A percentile compares a stretch with the other conserved stretches of the same genome.
phyloP scores from a whole-genome alignment of 2,113 vertebrate species.

The Xyliphius kryptos region DNA sequence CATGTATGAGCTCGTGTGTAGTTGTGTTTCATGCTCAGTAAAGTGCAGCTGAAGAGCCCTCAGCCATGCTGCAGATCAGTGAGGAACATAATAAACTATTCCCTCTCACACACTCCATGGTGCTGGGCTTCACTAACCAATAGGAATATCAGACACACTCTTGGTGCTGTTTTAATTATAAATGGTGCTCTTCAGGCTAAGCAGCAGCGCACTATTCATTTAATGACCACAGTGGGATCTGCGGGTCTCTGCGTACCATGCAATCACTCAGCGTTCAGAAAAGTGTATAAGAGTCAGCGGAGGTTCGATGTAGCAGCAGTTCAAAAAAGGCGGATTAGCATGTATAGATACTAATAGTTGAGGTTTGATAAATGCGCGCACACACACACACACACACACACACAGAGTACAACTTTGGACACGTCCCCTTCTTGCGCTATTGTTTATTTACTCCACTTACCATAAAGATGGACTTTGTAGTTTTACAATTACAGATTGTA shows the following conservation, averaged over 20 bases:
- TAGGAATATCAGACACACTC: slow-evolving; percentile 4
- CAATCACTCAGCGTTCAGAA: background rate
- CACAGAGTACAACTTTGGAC: too few relatives aligned
- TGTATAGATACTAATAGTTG: background rate
- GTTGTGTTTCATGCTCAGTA: slow-evolving; percentile 16
- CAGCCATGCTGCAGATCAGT: slow-evolving; percentile 24
- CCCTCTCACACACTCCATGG: background rate
- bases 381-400: too few relatives aligned
- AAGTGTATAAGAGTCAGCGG: background rate
- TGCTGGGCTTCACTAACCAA: slow-evolving; percentile 15
- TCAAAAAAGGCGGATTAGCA: background rate
- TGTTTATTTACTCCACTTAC: too few relatives aligned
- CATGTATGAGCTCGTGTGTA: background rate
- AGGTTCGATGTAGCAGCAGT: background rate
- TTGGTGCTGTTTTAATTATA: slow-evolving; percentile 30
- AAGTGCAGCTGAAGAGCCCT: slow-evolving; percentile 27
- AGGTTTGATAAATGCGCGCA: too few relatives aligned
- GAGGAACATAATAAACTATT: slow-evolving; percentile 32
- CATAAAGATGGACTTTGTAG: too few relatives aligned
- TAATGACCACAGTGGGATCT: slow-evolving; percentile 14
- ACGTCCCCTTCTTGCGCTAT: too few relatives aligned
- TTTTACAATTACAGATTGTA: too few relatives aligned
- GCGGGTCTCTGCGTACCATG: slow-evolving; percentile 7
- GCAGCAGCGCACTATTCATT: slow-evolving; percentile 23
- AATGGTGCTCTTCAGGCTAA: slow-evolving; percentile 28